A percentile compares a stretch with the other conserved stretches of the same genome.
Evolutionary conservation across 2,797 vertebrate species (phyloP).

Genomic region (Alcedo quadribrachys): DNA sequence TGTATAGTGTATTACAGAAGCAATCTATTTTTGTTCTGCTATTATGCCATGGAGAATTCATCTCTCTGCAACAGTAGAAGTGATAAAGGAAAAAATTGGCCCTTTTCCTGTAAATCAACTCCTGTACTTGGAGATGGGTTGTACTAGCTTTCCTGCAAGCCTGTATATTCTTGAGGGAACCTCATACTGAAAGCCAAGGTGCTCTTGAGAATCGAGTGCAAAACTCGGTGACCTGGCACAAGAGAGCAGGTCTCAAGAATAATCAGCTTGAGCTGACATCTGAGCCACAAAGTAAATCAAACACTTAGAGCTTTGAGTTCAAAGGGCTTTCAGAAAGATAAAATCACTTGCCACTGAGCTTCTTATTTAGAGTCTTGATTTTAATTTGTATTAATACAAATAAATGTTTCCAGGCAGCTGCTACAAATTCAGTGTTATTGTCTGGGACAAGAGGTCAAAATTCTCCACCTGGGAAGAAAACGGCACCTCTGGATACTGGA

Average conservation of each 20-base stretch:
- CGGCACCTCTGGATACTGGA: neutral
- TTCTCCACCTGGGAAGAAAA: neutral
- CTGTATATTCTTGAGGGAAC: neutral
- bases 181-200: neutral
- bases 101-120: constrained; percentile 39
- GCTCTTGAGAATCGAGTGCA: constrained; percentile 22
- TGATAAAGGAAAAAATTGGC: constrained; percentile 34
- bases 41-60: constrained; percentile 49
- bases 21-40: constrained; percentile 63
- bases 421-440: neutral
- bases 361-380: neutral
- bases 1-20: constrained; percentile 30
- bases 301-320: neutral
- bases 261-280: neutral
- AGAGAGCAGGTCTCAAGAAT: neutral
- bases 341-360: neutral
- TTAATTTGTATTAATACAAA: neutral
- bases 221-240: neutral
- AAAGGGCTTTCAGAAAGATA: neutral
- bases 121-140: neutral
- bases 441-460: neutral
- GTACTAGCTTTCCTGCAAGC: neutral
- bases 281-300: constrained; percentile 11
- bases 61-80: constrained; percentile 41
- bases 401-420: neutral